These are phyloP conservation scores for Dendroctonus valens DNA, from an alignment of 1,140 invertebrate genomes.

Conservation along the genomic window DNA sequence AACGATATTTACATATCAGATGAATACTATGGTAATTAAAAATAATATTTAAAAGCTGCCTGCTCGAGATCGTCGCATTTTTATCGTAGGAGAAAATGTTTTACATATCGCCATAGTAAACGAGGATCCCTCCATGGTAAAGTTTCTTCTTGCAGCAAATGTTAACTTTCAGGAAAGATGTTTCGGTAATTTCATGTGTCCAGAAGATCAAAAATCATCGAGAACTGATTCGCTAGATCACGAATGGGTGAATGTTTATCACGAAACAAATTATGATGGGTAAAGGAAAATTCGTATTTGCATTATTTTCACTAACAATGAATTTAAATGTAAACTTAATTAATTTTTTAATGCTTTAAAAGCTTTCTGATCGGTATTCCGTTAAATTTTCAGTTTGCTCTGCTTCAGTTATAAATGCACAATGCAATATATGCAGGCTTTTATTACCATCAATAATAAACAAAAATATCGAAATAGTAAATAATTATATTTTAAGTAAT, in stretches of 20 bases:
- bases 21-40: conserved; percentile 87
- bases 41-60: not conserved
- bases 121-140: conserved; percentile 96
- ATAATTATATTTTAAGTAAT: no score
- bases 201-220: conserved; percentile 94
- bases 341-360: no score
- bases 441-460: no score
- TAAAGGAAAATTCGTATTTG: conserved; percentile 61
- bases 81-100: conserved; percentile 73
- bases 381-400: no score
- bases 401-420: no score
- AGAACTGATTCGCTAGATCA: conserved; percentile 84
- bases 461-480: no score
- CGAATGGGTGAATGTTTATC: conserved; percentile 84
- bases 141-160: conserved; percentile 89
- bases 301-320: no score
- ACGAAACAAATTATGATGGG: conserved; percentile 92
- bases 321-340: no score
- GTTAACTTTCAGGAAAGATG: conserved; percentile 89
- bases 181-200: conserved; percentile 94
- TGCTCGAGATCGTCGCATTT: not conserved
- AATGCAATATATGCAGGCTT: no score
- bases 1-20: conserved; percentile 95
- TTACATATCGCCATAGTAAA: conserved; percentile 98
- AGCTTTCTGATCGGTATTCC: no score